Evolutionary conservation across 2,113 vertebrate species (phyloP).

Genomic region (Anarrhichthys ocellatus): DNA sequence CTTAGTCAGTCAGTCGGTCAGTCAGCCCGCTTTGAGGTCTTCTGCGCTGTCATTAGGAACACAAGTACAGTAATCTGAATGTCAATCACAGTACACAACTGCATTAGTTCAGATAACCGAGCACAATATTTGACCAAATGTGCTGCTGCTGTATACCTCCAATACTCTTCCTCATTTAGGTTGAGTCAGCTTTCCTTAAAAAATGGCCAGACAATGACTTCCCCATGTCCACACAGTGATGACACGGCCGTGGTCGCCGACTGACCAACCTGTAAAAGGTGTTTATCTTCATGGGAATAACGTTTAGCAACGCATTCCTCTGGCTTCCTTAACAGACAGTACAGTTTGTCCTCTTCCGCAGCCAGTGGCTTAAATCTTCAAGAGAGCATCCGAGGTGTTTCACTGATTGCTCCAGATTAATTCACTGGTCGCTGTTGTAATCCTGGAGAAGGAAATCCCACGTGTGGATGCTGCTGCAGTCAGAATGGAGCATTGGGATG

Average conservation of each 20-base stretch:
- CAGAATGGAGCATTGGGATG: slow-evolving; percentile 16
- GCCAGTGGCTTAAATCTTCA: not conserved
- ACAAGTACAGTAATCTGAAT: slow-evolving; percentile 26
- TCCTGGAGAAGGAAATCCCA: not conserved
- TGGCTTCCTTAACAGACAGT: not conserved
- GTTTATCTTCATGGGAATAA: slow-evolving; percentile 24
- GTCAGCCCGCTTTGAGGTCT: slow-evolving; percentile 20
- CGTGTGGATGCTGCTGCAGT: slow-evolving; percentile 27
- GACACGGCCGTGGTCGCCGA: slow-evolving; percentile 13
- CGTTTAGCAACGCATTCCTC: slow-evolving; percentile 17
- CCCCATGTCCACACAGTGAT: slow-evolving; percentile 25
- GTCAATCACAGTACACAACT: slow-evolving; percentile 1
- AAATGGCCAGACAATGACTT: slow-evolving; percentile 37
- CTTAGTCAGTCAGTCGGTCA: slow-evolving; percentile 31
- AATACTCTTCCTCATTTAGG: slow-evolving; percentile 14
- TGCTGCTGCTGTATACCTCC: not conserved
- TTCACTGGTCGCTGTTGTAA: not conserved
- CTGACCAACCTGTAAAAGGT: slow-evolving; percentile 24
- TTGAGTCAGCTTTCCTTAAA: slow-evolving; percentile 40
- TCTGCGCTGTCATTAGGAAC: slow-evolving; percentile 25
- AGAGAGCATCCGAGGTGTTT: slow-evolving; percentile 1
- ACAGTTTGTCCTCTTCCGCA: slow-evolving; percentile 4
- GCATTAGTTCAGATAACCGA: slow-evolving; percentile 17
- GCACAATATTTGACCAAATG: not conserved
- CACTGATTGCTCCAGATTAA: not conserved